Percentiles rank a stretch among this genome's conserved stretches.
Evolutionary conservation across 2,113 vertebrate genomes (phyloP).

Genomic region (Microcebus griseorufus): DNA sequence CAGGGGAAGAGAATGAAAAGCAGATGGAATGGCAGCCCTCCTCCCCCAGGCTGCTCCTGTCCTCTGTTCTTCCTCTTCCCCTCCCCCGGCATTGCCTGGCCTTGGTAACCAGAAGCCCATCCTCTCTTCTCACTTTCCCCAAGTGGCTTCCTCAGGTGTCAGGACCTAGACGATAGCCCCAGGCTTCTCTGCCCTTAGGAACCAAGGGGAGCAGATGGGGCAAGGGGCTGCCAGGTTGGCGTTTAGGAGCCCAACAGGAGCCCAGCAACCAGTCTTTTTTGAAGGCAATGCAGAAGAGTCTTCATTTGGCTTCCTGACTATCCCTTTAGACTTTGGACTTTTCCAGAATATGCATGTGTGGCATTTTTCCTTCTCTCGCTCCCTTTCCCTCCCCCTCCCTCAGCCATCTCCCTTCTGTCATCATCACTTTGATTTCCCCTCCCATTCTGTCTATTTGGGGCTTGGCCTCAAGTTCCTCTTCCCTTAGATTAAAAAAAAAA

Average conservation of each 20-base stretch:
- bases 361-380: neutral
- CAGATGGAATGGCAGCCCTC: neutral
- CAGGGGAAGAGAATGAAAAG: neutral
- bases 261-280: neutral
- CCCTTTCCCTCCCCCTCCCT: neutral
- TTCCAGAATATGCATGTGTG: neutral
- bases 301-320: neutral
- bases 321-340: conserved; percentile 33
- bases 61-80: neutral
- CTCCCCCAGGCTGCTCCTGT: neutral
- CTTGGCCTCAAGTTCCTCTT: neutral
- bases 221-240: neutral
- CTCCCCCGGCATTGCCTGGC: neutral
- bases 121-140: neutral
- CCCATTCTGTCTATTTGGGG: neutral
- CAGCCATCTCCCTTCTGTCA: neutral
- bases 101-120: conserved; percentile 46
- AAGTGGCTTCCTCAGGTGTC: conserved; percentile 22
- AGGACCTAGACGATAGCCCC: neutral
- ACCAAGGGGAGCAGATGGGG: neutral
- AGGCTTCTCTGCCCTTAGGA: neutral
- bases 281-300: neutral
- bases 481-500: neutral
- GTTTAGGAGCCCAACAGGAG: neutral
- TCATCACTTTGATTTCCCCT: neutral